Evolutionary conservation across 2,113 vertebrate genomes (phyloP).

Genomic region (Cisticola juncidis): DNA sequence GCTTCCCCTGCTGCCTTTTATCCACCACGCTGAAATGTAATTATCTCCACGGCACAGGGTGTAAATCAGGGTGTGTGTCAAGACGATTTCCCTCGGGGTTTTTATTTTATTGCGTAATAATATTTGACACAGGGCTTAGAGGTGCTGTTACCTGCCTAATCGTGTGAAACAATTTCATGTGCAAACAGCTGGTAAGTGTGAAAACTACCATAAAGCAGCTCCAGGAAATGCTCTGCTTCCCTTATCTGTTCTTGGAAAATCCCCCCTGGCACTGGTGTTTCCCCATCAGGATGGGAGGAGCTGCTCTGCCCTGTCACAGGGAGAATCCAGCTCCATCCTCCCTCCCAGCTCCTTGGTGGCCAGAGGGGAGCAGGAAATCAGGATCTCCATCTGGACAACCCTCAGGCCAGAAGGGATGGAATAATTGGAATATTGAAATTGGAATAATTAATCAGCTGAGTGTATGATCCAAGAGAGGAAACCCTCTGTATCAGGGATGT

Average conservation of each 20-base stretch:
- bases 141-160: conserved; percentile 78
- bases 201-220: background rate
- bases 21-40: conserved; percentile 70
- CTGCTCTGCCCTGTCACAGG: background rate
- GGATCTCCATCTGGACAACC: background rate
- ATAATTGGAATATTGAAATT: background rate
- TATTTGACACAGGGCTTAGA: conserved; percentile 73
- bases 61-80: conserved; percentile 76
- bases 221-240: background rate
- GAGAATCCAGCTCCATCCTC: background rate
- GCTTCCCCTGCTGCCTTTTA: conserved; percentile 60
- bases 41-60: conserved; percentile 68
- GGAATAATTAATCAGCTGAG: background rate
- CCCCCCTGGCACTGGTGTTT: background rate
- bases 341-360: background rate
- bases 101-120: conserved; percentile 72
- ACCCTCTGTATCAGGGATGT: background rate
- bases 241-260: background rate
- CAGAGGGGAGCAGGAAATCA: background rate
- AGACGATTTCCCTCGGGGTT: conserved; percentile 59
- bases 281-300: background rate
- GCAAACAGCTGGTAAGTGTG: conserved; percentile 57
- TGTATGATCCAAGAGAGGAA: background rate
- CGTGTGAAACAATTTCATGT: conserved; percentile 62
- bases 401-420: background rate